Base-by-base conservation (phyloP, 2,797 vertebrate species). In the Pterois miles region DNA sequence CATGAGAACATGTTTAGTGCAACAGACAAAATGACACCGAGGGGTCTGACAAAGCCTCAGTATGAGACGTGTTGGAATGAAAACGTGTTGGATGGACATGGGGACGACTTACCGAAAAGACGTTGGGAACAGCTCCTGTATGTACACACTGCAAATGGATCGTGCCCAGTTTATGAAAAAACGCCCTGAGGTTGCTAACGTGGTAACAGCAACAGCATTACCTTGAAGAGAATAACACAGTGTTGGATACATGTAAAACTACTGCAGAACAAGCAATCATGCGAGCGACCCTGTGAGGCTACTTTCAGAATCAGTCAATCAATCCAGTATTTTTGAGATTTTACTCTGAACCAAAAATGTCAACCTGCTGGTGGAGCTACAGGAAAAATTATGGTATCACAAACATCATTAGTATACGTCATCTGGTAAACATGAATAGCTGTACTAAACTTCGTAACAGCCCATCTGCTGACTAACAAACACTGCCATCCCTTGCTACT, bases 101-200 rank as follows among this genome's bases (percentile, higher is more conserved):
- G 2, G 46, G 46, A 48, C 1, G 46, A 14, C 90, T 91, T 88
- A 98, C 97, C 96, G 89, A 80, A 96, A 20, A 0, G 96, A 13
- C 0, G 97, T 97, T 43, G 96, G 96, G 82, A 96, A 96, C 77
- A 98, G 89, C 77, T 98, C 97, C 22, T 96, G 95, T 0, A 95
- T 23, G 20, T 96, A 97, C 54, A 97, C 57, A 0, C 91, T 95
- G 62, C 94, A 94, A 5, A 94, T 60, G 3, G 95, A 96, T 16
- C 94, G 95, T 1, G 93, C 71, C 4, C 91, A 90, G 0, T 94
- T 87, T 1, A 86, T 86, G 2, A 95, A 86, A 62, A 96, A 93
- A 71, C 97, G 96, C 57, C 95, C 96, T 0, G 82, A 53, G 23
- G 93, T 87, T 3, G 95, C 96, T 79, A 97, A 86, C 10, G 57